Conservation (phyloP, 35 echinoderm and acorn worm genomes). For the Patiria miniata region DNA sequence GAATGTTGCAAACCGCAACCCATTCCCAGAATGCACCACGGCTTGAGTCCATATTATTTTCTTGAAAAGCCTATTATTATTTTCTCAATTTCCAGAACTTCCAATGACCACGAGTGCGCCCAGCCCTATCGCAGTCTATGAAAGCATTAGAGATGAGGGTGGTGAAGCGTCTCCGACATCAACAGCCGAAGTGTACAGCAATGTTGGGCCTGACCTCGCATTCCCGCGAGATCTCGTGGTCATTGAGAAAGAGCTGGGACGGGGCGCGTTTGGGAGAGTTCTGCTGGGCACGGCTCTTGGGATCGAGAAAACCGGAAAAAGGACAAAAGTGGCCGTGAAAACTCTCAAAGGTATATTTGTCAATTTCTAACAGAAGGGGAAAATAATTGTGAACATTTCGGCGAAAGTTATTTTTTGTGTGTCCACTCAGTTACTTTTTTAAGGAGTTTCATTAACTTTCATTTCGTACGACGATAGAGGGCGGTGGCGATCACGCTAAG, state of each 20-base stretch:
- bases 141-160: too few relatives aligned
- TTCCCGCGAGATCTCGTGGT: neutral
- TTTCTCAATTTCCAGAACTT: too few relatives aligned
- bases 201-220: neutral
- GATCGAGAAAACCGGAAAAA: neutral
- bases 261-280: neutral
- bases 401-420: too few relatives aligned
- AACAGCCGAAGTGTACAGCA: neutral
- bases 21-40: too few relatives aligned
- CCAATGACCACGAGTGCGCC: too few relatives aligned
- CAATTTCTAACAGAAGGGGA: neutral
- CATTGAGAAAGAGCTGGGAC: neutral
- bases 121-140: too few relatives aligned
- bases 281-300: neutral
- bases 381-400: neutral
- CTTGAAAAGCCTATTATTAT: too few relatives aligned
- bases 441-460: too few relatives aligned
- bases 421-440: too few relatives aligned
- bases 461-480: neutral
- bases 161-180: neutral
- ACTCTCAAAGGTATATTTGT: conserved; percentile 10
- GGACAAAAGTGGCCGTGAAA: neutral
- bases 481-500: neutral
- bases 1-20: too few relatives aligned
- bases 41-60: too few relatives aligned